Percentiles rank a stretch among this genome's conserved stretches.
These are phyloP conservation scores for Schizothorax lantsangensis DNA, from an alignment of 2,797 vertebrate species.

Conservation along the genomic window DNA sequence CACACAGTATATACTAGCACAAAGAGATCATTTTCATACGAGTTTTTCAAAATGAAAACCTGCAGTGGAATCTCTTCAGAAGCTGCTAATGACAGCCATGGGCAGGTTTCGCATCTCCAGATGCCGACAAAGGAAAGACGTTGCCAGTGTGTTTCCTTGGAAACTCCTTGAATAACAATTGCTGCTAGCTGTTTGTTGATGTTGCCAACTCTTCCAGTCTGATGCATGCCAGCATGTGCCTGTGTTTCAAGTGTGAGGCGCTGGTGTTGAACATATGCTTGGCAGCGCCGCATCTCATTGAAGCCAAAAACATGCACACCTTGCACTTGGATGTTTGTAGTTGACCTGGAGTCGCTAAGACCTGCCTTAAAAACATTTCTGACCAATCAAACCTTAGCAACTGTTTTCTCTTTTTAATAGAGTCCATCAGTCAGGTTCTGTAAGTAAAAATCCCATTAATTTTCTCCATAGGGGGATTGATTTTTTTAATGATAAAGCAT, in stretches of 20 bases:
- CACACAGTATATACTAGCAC: background rate
- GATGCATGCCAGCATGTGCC: constrained; percentile 31
- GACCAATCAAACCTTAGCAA: background rate
- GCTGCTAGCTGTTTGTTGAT: constrained; percentile 34
- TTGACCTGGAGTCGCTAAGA: background rate
- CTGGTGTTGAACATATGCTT: constrained; percentile 40
- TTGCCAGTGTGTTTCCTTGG: constrained; percentile 28
- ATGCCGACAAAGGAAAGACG: constrained; percentile 14
- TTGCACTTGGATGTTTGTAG: background rate
- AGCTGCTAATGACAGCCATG: constrained; percentile 16
- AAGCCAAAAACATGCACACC: constrained; percentile 32
- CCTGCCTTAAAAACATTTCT: background rate
- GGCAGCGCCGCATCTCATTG: constrained; percentile 8
- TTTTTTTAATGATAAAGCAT: background rate
- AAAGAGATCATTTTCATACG: background rate
- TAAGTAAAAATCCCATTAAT: background rate
- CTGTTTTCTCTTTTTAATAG: background rate
- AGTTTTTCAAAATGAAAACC: constrained; percentile 16
- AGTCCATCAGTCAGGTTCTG: background rate
- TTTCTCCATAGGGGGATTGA: background rate
- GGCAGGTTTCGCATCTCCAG: constrained; percentile 18
- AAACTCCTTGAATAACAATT: constrained; percentile 31
- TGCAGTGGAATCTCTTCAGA: constrained; percentile 11
- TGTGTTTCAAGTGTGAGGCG: constrained; percentile 26
- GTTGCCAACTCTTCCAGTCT: constrained; percentile 44